Base-by-base conservation (phyloP, 2,888 invertebrate species). In the Drosophila pseudotakahashii region DNA sequence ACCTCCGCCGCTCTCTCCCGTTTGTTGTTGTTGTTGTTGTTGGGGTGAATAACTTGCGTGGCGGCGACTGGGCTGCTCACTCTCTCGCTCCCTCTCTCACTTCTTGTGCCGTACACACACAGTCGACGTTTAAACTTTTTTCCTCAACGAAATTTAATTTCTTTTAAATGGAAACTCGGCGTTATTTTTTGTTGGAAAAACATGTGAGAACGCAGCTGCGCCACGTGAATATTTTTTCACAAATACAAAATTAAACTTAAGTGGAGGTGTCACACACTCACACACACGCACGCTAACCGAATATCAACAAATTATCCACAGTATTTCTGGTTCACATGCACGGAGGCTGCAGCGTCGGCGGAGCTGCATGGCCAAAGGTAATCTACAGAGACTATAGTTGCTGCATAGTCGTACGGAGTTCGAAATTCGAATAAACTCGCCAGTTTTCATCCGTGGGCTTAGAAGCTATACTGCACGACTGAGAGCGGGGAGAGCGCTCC, bases 1-100 rank as follows among this genome's bases (percentile, higher is more conserved):
- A 77, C 79, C 69, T 88, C 73, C 70, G 14, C 37, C 34, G 36
- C 45, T 74, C 55, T 36, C 36, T 55, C 48, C 42, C 23, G 53
- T 37, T 47, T 32, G n/a, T 16, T 16, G 47, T 32, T 74, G 73
- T 75, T 77, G 88, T 84, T 88, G 89, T 86, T 84, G 87, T 78
- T 83, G 89, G 82, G 82, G 82, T 82, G 89, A 82, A 82, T 82
- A 82, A 82, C 82, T 82, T 82, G 79, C 89, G 89, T 87, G 89
- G 88, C 89, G 88, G 82, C 84, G 81, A 70, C 84, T 85, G 73
- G 76, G 73, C 79, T 78, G 81, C 61, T 80, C 66, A 61, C 83
- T 86, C 80, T 87, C 84, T 66, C 77, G 68, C 80, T 81, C 63
- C 55, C 79, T 80, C 69, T 54, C 68, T 75, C 73, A 67, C 79